phyloP scores from a whole-genome alignment of 2,797 vertebrate species.

The Acipenser oxyrinchus region DNA sequence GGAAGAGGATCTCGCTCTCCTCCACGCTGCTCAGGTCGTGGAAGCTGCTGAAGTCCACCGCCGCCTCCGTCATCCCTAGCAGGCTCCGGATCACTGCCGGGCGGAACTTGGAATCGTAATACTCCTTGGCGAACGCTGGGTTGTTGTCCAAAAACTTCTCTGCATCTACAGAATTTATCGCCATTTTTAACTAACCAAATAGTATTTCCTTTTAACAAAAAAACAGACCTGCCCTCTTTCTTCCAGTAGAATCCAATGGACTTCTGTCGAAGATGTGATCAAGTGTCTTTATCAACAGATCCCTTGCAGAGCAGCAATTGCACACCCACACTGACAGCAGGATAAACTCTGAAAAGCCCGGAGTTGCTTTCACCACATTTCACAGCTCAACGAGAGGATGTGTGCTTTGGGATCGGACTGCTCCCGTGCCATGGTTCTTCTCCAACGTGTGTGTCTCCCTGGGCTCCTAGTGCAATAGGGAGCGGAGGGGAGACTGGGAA shows the following conservation, averaged over 20 bases:
- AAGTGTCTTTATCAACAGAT: too few relatives aligned
- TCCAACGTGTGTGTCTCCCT: slow-evolving; percentile 27
- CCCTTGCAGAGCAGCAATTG: too few relatives aligned
- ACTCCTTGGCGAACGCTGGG: slow-evolving; percentile 71
- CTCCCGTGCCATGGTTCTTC: slow-evolving; percentile 19
- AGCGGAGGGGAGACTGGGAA: slow-evolving; percentile 55
- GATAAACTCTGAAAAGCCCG: too few relatives aligned
- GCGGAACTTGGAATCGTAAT: slow-evolving; percentile 63
- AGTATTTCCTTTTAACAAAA: too few relatives aligned
- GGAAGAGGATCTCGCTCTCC: slow-evolving; percentile 79
- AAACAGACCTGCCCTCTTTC: too few relatives aligned
- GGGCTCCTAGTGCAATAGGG: slow-evolving; percentile 31
- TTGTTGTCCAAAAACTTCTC: slow-evolving; percentile 80
- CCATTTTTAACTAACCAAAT: slow-evolving; percentile 37
- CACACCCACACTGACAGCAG: too few relatives aligned
- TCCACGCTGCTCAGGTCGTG: slow-evolving; percentile 60
- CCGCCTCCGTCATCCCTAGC: slow-evolving; percentile 48
- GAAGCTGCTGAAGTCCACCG: slow-evolving; percentile 52
- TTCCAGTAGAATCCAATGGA: too few relatives aligned
- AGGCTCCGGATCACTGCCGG: slow-evolving; percentile 65
- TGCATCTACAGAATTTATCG: slow-evolving; percentile 62
- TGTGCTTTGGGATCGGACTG: not conserved
- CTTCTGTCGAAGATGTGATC: too few relatives aligned
- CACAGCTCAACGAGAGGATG: too few relatives aligned
- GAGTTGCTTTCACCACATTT: too few relatives aligned